Evolutionary conservation across 2,888 invertebrate genomes (phyloP), one percentile per base, ranked within the genome.

Genomic region (Apamea crenata): DNA sequence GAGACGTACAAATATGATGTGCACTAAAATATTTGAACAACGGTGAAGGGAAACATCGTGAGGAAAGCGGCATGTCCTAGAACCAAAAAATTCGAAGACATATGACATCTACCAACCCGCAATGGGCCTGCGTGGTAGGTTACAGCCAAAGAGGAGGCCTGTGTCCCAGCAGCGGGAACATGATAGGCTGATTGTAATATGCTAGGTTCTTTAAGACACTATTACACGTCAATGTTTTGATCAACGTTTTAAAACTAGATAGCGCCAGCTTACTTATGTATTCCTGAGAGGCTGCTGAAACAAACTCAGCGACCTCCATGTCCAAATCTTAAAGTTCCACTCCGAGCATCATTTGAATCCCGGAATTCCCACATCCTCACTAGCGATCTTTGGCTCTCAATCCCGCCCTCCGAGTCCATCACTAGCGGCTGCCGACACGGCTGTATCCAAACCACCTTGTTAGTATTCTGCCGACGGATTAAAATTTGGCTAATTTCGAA

Each of bases 401-500:
- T 56, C 67, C 67, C 74, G 69, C 2, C 10, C 25, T 12, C 8
- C 12, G 12, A 68, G 74, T 74, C 40, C 82, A 81, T 80, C 79
- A 59, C 80, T 74, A 80, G 10, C 8, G 29, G 61, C 3, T 85
- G 89, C 83, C 81, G 76, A 89, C 80, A 68, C 59, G 50, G 78
- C 83, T 73, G 59, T 84, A 86, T 74, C 70, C 61, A 16, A 72
- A 80, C 80, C 81, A 74, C 83, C 88, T 89, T 81, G 88, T 88
- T 89, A 89, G 79, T 84, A 86, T 88, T 86, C 83, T 36, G 75
- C 40, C 56, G 72, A 76, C 53, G 86, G 78, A 89, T 86, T 86
- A 82, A 88, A 88, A 85, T 88, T 86, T 85, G 70, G 82, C 86
- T 89, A 88, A 89, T 88, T 86, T 86, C 68, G 59, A 85, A 82